Base-by-base conservation (phyloP, 2,113 vertebrate genomes). In the Kryptolebias marmoratus region DNA sequence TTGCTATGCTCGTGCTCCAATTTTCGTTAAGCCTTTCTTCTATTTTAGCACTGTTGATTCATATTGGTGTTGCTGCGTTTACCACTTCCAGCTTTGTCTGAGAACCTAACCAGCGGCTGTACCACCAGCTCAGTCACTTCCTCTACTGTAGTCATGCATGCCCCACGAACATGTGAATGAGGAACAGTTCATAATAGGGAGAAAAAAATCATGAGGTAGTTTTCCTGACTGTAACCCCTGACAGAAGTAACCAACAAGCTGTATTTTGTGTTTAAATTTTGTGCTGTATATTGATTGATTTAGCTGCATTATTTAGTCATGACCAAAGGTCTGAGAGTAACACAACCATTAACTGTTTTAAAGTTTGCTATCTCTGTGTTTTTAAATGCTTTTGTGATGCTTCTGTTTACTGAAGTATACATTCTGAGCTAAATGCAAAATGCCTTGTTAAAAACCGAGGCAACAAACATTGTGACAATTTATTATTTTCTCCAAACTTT, bases 91-190 rank as follows among this genome's bases (percentile, higher is more conserved):
- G 11, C 27, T 8, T 14, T 54, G 5, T 71, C 3, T 14, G 9
- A 36, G 30, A 31, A 56, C 18, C 13, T 9, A 11, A 36, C 45
- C 4, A 28, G 39, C 55, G 49, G 14, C 62, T 58, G 42, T 8
- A 28, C 9, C 14, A 62, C 65, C 49, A 67, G 52, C 66, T 61
- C 50, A 27, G 47, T 60, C 62, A 71, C 72, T 71, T 75, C 78
- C 44, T 71, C 52, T 57, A 22, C 58, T 42, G 32, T 60, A 48
- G 27, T 30, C 30, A 7, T 52, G 42, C 13, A 14, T 57, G n/a
- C 10, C 12, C 32, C 61, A 2, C 22, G 30, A 56, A 66, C 31
- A 58, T 55, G 45, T 47, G 28, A 57, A 45, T 55, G 52, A 71
- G 44, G 55, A 64, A 54, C 28, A 60, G 54, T 60, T 77, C 18